Evolutionary conservation across 92 coral and sea anemone genomes (phyloP), one percentile per base, ranked within the genome.

Genomic region (Paramuricea clavata): DNA sequence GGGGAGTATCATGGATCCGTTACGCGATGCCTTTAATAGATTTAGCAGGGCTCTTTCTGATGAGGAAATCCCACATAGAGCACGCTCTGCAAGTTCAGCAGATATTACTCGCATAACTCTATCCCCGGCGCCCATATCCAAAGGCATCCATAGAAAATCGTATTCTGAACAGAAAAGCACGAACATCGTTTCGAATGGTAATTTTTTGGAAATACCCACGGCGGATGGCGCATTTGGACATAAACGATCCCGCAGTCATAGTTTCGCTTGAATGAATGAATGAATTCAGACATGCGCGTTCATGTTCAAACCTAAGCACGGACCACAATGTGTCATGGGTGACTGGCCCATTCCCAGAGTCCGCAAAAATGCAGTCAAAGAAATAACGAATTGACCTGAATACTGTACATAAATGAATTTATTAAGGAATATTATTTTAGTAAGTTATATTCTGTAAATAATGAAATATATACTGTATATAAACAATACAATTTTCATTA

Each of bases 1-100:
- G 19, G 84, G 73, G 1, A 79, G 84, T 25, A 16, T 79, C 39
- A 79, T 79, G 84, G 84, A 79, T 41, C 84, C 84, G 8, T 60
- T 79, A 11, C 50, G 84, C 8, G 84, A 79, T 21, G 84, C 33
- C 12, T 76, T 76, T 36, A 76, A 23, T 6, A 76, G 34, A n/a
- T 56, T 28, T 23, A 76, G 36, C 8, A 76, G 30, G 82, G 25
- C 82, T 1, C 22, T 12, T 2, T 76, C 82, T 23, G 82, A 30
- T 11, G 67, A 49, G 6, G 82, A 49, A 17, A 35, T 76, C 13
- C 82, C 67, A 49, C 67, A 17, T 3, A 76, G 82, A 52, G 15
- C 15, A 43, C 65, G 82, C 5, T 76, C 82, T 30, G 82, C 82
- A 30, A 76, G 82, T 36, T 42, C 43, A 15, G 68, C 82, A 25